Evolutionary conservation across 2,113 vertebrate species (phyloP).

Genomic region (Dinomys branickii): DNA sequence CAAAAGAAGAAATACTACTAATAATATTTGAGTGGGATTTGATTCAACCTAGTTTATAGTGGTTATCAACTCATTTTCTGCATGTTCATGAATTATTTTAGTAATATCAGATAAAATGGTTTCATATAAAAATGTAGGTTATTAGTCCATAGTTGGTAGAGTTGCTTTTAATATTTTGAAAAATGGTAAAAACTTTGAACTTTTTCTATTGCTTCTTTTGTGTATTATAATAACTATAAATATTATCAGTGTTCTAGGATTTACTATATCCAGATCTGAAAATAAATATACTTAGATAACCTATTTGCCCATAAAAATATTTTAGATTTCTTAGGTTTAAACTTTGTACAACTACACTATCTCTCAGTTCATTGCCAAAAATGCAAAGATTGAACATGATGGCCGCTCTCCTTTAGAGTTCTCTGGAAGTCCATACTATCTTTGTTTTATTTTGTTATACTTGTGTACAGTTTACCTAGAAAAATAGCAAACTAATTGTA

Average conservation of each 20-base stretch:
- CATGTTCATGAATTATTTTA: constrained; percentile 29
- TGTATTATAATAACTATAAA: not conserved
- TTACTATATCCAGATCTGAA: not conserved
- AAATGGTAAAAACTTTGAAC: not conserved
- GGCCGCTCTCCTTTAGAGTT: not conserved
- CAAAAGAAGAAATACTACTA: not conserved
- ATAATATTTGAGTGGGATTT: constrained; percentile 15
- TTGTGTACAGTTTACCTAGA: not conserved
- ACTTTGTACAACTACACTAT: not conserved
- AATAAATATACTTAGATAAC: not conserved
- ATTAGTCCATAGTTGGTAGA: not conserved
- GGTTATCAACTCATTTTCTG: not conserved
- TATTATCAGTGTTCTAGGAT: not conserved
- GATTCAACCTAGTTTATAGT: not conserved
- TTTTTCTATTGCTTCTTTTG: constrained; percentile 5
- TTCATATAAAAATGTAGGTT: not conserved
- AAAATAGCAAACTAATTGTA: constrained; percentile 31
- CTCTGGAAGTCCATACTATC: not conserved
- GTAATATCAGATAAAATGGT: not conserved
- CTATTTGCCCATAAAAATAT: constrained; percentile 3
- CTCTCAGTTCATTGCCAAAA: constrained; percentile 18
- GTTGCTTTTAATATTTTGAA: not conserved
- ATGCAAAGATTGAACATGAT: not conserved
- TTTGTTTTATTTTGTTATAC: not conserved
- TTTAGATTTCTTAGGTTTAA: constrained; percentile 20